These are phyloP conservation scores for Drosophila watanabei DNA, from an alignment of 1,140 invertebrate species.

Conservation along the genomic window DNA sequence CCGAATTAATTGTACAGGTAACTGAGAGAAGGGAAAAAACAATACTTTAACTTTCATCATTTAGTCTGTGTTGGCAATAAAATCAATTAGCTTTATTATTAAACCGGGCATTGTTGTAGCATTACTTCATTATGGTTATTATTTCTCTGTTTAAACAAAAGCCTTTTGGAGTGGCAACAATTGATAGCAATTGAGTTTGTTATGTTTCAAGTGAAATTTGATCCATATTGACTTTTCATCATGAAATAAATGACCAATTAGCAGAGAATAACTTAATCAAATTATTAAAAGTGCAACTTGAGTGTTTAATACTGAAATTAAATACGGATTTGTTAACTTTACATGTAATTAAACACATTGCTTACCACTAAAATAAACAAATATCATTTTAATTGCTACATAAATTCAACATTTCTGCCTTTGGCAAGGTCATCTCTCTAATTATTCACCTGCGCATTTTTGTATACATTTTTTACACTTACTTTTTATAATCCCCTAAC, in stretches of 20 bases:
- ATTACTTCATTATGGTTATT: background rate
- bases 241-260: conserved; percentile 16
- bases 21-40: background rate
- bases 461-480: background rate
- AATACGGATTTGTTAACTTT: background rate
- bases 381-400: background rate
- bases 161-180: background rate
- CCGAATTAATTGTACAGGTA: conserved; percentile 22
- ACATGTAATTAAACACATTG: background rate
- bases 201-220: conserved; percentile 7
- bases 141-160: background rate
- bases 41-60: conserved; percentile 2
- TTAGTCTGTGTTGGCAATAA: background rate
- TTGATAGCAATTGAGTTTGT: background rate
- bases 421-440: background rate
- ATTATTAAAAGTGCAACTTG: background rate
- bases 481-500: background rate
- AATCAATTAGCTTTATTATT: conserved; percentile 27
- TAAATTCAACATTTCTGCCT: background rate
- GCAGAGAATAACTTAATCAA: conserved; percentile 6
- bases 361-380: background rate
- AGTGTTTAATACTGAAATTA: background rate
- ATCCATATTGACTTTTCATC: conserved; percentile 15
- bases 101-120: conserved; percentile 3
- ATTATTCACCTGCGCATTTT: background rate